These are phyloP conservation scores for Hirundo rustica DNA, from an alignment of 2,797 vertebrate species.

Conservation along the genomic window DNA sequence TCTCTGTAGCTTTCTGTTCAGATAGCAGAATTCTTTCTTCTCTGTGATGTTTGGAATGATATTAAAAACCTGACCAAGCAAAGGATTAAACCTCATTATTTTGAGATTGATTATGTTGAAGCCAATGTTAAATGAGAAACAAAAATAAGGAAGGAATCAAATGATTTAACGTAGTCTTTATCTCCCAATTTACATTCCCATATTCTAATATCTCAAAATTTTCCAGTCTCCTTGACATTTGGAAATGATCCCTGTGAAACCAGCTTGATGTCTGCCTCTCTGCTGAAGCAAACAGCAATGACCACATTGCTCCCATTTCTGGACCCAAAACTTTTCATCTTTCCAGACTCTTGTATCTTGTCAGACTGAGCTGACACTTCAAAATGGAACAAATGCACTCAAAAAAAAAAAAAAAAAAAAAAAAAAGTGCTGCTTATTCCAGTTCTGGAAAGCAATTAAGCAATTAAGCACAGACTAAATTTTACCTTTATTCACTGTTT, in stretches of 20 bases:
- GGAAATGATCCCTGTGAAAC: constrained; percentile 6
- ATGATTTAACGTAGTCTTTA: background rate
- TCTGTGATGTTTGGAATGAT: background rate
- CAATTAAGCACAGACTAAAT: background rate
- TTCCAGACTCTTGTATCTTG: constrained; percentile 1
- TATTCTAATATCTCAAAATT: background rate
- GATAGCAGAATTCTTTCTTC: background rate
- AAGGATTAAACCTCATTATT: background rate
- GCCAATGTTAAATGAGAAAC: background rate
- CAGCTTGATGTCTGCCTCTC: background rate
- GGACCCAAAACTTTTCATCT: background rate
- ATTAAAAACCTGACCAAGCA: background rate
- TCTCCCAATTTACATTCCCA: background rate
- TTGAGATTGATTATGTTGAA: background rate
- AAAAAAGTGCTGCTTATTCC: background rate
- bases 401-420: background rate
- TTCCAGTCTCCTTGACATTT: constrained; percentile 27
- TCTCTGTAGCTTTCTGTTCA: background rate
- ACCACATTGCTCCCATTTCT: constrained; percentile 3
- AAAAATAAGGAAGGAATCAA: constrained; percentile 1
- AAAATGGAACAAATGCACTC: background rate
- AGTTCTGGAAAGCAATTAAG: background rate
- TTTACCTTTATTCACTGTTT: background rate
- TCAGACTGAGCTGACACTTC: background rate
- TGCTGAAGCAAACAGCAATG: background rate